Evolutionary conservation across 92 coral and sea anemone genomes (phyloP).

Genomic region (Metridium senile): DNA sequence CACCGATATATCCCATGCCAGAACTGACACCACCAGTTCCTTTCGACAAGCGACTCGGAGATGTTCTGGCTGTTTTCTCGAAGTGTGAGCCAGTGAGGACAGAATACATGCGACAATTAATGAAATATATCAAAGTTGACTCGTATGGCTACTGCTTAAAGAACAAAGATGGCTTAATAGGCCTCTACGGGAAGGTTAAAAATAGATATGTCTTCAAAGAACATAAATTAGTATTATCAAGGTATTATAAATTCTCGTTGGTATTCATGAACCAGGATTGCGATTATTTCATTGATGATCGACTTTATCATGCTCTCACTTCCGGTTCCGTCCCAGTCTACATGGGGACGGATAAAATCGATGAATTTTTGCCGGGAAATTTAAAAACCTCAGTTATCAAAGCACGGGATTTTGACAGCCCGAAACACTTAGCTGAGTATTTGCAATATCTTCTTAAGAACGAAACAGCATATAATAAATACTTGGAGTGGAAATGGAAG

Average conservation of each 20-base stretch:
- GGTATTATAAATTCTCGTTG: slow-evolving; percentile 85
- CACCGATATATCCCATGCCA: slow-evolving; percentile 89
- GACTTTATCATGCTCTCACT: slow-evolving; percentile 85
- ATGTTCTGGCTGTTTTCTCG: slow-evolving; percentile 75
- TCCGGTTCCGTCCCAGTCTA: slow-evolving; percentile 93
- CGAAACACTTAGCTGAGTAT: slow-evolving; percentile 81
- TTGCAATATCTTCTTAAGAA: slow-evolving; percentile 61
- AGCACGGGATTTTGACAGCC: slow-evolving; percentile 85
- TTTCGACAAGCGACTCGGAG: slow-evolving; percentile 70
- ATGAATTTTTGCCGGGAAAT: slow-evolving; percentile 88
- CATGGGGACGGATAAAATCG: slow-evolving; percentile 96
- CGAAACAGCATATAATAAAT: slow-evolving; percentile 87
- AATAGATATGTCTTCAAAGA: slow-evolving; percentile 76
- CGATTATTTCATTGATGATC: slow-evolving; percentile 91
- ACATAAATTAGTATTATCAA: slow-evolving; percentile 69
- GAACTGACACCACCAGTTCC: slow-evolving; percentile 75
- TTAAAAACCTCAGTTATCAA: slow-evolving; percentile 82
- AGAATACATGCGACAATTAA: slow-evolving; percentile 76
- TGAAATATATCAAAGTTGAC: slow-evolving; percentile 81
- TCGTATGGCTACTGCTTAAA: slow-evolving; percentile 84
- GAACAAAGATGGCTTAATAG: slow-evolving; percentile 78
- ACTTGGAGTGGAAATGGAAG: slow-evolving; percentile 92
- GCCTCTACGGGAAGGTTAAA: slow-evolving; percentile 63
- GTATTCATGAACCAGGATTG: slow-evolving; percentile 95
- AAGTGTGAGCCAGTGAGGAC: slow-evolving; percentile 95